A percentile compares a stretch with the other conserved stretches of the same genome.
phyloP scores from a whole-genome alignment of 1,140 invertebrate genomes.

The Melanaphis sacchari region DNA sequence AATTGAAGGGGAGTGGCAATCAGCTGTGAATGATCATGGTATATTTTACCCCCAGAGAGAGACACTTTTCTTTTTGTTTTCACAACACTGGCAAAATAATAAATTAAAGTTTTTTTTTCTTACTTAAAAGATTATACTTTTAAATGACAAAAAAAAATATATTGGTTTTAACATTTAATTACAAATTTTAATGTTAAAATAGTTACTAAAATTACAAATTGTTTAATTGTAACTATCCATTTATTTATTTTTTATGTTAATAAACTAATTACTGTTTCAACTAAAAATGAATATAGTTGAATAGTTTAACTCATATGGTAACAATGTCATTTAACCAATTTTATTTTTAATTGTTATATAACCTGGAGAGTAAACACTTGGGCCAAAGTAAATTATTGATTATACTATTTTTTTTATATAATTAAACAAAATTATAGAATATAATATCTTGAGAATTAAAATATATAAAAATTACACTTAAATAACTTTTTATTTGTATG shows the following conservation, averaged over 20 bases:
- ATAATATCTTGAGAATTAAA: neutral
- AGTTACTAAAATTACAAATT: neutral
- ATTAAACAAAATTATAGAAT: no score
- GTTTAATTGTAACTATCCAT: neutral
- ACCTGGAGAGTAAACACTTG: neutral
- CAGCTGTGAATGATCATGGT: constrained; percentile 11
- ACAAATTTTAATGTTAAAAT: neutral
- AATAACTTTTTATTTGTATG: no score
- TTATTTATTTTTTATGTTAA: neutral
- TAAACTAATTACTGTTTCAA: neutral
- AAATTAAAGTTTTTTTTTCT: neutral
- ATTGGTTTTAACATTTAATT: neutral
- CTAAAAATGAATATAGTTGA: neutral
- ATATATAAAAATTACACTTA: neutral
- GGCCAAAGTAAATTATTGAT: neutral
- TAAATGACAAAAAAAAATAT: neutral
- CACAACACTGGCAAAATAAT: neutral
- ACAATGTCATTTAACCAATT: neutral
- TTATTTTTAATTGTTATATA: neutral
- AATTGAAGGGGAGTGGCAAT: constrained; percentile 54
- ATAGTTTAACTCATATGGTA: neutral
- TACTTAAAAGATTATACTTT: neutral
- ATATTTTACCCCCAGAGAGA: constrained; percentile 37
- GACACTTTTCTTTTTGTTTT: constrained; percentile 22
- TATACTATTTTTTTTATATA: no score